Evolutionary conservation across 2,888 invertebrate species (phyloP), one percentile per base, ranked within the genome.

Genomic region (Chrysolina oricalcia): DNA sequence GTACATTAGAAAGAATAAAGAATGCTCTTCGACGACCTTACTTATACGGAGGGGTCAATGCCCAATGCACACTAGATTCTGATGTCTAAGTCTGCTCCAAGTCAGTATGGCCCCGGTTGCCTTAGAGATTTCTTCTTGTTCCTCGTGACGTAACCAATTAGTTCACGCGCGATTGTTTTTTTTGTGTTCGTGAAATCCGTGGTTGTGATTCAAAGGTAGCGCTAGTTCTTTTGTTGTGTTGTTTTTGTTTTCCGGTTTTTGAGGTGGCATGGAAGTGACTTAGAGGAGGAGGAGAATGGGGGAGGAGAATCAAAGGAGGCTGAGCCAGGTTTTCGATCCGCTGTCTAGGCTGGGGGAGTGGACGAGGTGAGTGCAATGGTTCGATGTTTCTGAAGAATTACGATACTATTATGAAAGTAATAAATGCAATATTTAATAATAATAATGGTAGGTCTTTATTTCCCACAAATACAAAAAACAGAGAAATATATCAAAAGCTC

Each of bases 301-400:
- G 9, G 83, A 83, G 71, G 83, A 83, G 70, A 81, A 85, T 75
- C 85, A 93, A 88, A 92, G 94, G 86, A 92, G 95, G 86, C 90
- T 95, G 88, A 95, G 95, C 88, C 94, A 95, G 91, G 94, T 95
- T 84, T 94, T 95, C 88, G 95, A 96, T 89, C 95, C 95, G 82
- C 91, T 96, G 85, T 92, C 94, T 79, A 90, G 94, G 88, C 90
- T 96, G 79, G 93, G 93, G 88, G 93, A 94, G 87, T 90, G 92
- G 82, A 92, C 92, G 50, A 84, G 85, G 82, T 81, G 80, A 74
- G 77, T 48, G 8, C n/a, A 23, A 13, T 41, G 21, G 19, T 27
- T 27, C 17, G 48, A 48, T 48, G 48, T 48, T 0, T 48, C 17
- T 17, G 5, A 17, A 2, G 10, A 17, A n/a, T 2, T 5, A 27